Base-by-base conservation (phyloP, 2,888 invertebrate species). In the Eupsilia transversa region DNA sequence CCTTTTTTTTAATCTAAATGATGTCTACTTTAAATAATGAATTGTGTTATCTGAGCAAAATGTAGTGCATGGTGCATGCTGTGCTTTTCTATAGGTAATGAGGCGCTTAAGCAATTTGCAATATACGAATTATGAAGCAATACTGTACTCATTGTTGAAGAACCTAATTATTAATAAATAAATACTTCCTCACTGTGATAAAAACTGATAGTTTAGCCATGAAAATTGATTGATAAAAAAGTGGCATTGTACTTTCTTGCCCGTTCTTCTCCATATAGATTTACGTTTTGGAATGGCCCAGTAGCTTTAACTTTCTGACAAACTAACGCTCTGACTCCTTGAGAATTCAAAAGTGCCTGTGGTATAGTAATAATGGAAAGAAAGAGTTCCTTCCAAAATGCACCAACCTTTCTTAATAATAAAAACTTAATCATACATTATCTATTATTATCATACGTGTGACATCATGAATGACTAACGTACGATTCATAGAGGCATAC, bases 401-500 rank as follows among this genome's bases (percentile, higher is more conserved):
- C 20, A 27, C 23, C 7, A 9, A 46, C 41, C 35, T 63, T 61
- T 54, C 43, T 43, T 56, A 76, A 74, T 76, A 63, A 61, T 72
- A 43, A 82, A 78, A 61, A 46, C 56, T 72, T 70, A 77, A 72
- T 85, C 82, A 59, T 82, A 73, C 54, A 75, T 69, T 79, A 84
- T 81, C 72, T 85, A 85, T 73, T 84, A 77, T 87, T 75, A 83
- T 80, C 76, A 75, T 57, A 72, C 66, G 46, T 76, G 63, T 86
- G 83, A 80, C 79, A 61, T 63, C 61, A 71, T 80, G 74, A 87
- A 82, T 85, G 74, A 84, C 57, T 86, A 74, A 86, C 79, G 83
- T 79, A 88, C 82, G 80, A 82, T 78, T 83, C 79, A 83, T 68
- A 82, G 74, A 68, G 61, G 63, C 78, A 72, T 70, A 88, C 87